Evolutionary conservation across 1,140 invertebrate genomes (phyloP).

Genomic region (Drosophila bifasciata): DNA sequence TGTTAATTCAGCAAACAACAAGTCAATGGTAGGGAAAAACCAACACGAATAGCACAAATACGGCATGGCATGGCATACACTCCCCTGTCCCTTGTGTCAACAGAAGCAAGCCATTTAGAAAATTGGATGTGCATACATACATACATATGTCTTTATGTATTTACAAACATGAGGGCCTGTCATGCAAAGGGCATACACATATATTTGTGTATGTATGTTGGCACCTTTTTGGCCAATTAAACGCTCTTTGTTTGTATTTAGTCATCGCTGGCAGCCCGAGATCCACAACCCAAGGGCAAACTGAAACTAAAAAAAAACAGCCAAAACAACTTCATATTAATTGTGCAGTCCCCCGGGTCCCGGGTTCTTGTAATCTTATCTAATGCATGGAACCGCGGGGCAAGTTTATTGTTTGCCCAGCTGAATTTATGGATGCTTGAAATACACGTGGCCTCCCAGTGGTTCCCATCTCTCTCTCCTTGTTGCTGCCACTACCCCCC

Average conservation of each 20-base stretch:
- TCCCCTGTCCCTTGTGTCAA: slow-evolving; percentile 2
- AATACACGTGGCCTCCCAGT: slow-evolving; percentile 22
- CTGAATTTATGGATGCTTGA: slow-evolving; percentile 54
- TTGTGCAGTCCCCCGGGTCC: too few species aligned
- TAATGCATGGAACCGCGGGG: slow-evolving; percentile 23
- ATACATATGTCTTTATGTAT: neutral
- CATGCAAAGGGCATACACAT: slow-evolving; percentile 24
- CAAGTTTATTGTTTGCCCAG: slow-evolving; percentile 39
- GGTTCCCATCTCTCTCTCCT: neutral
- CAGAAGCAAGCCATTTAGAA: slow-evolving; percentile 57
- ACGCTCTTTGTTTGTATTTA: slow-evolving; percentile 34
- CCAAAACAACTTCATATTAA: slow-evolving; percentile 2
- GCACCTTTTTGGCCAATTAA: slow-evolving; percentile 24
- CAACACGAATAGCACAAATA: slow-evolving; percentile 30
- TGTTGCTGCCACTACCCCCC: too few species aligned
- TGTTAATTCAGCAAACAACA: slow-evolving; percentile 41
- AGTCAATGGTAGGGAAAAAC: slow-evolving; percentile 28
- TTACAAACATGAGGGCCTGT: slow-evolving; percentile 32
- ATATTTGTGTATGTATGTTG: slow-evolving; percentile 16
- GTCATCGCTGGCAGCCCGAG: slow-evolving; percentile 13
- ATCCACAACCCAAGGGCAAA: neutral
- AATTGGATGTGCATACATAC: slow-evolving; percentile 42
- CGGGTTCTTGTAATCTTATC: slow-evolving; percentile 71
- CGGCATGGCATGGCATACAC: slow-evolving; percentile 3
- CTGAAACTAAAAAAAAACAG: too few species aligned